Percentiles rank a stretch among this genome's conserved stretches.
phyloP scores from a whole-genome alignment of 1,140 invertebrate genomes.

The Gryllus bimaculatus region DNA sequence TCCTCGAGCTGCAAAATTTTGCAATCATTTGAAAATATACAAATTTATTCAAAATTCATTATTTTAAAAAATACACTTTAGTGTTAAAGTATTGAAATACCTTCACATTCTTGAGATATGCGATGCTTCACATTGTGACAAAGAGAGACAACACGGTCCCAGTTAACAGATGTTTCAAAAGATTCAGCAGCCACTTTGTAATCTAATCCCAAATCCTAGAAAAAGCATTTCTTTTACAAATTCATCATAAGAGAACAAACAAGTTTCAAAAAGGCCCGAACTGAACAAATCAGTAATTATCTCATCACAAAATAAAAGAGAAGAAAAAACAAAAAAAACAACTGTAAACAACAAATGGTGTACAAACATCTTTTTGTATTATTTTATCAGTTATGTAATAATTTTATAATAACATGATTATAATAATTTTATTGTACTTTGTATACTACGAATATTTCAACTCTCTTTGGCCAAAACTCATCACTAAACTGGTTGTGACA shows the following conservation, averaged over 20 bases:
- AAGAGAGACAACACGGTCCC: slow-evolving; percentile 77
- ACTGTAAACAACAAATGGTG: background rate
- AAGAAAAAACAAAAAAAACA: slow-evolving; percentile 21
- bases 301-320: background rate
- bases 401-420: background rate
- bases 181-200: slow-evolving; percentile 88
- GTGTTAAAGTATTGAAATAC: slow-evolving; percentile 25
- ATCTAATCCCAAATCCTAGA: slow-evolving; percentile 81
- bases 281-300: too few relatives aligned
- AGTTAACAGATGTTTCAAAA: slow-evolving; percentile 96
- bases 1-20: slow-evolving; percentile 37
- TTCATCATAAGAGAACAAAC: background rate
- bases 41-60: background rate
- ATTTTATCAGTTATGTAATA: background rate
- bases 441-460: too few relatives aligned
- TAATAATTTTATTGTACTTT: background rate
- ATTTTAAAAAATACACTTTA: background rate
- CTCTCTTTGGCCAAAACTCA: too few relatives aligned
- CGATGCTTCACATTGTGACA: slow-evolving; percentile 84
- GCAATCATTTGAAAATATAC: background rate
- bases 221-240: slow-evolving; percentile 22
- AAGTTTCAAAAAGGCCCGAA: too few relatives aligned
- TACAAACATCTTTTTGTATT: slow-evolving; percentile 7
- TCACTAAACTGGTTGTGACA: too few relatives aligned
- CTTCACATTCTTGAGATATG: slow-evolving; percentile 62